A percentile compares a stretch with the other conserved stretches of the same genome.
Conservation (phyloP, 2,797 vertebrate species). For the Manis pentadactyla region DNA sequence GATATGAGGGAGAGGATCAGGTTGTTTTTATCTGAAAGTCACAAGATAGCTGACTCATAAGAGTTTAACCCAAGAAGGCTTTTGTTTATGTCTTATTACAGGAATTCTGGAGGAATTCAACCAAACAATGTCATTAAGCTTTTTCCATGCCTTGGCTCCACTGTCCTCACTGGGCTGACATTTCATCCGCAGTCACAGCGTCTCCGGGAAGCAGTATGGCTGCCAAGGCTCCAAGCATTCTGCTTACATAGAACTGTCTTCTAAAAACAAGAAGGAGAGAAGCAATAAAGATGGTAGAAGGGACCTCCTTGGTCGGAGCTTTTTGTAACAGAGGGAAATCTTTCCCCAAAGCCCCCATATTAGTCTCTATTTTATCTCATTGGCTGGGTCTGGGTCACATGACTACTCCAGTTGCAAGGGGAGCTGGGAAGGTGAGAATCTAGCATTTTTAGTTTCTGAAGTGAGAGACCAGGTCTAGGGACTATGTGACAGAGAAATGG, state of each 20-base stretch:
- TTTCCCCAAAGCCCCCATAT: background rate
- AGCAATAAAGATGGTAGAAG: background rate
- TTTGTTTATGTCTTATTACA: background rate
- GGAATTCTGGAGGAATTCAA: background rate
- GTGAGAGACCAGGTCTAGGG: background rate
- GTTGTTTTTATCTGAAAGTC: background rate
- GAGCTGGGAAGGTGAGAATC: background rate
- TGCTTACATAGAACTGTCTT: background rate
- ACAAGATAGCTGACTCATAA: background rate
- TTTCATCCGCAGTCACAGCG: background rate
- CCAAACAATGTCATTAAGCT: no score
- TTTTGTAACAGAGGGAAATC: background rate
- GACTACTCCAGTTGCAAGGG: background rate
- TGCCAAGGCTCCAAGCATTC: background rate
- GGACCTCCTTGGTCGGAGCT: no score
- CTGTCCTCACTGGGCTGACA: background rate
- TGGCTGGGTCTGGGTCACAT: background rate
- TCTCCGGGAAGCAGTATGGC: background rate
- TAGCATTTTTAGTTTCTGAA: background rate
- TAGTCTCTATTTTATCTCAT: background rate
- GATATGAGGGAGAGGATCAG: background rate
- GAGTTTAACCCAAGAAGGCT: background rate
- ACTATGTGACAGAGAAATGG: background rate
- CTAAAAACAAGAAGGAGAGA: background rate
- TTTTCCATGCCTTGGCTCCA: background rate